Percentiles rank a stretch among this genome's conserved stretches.
Conservation (phyloP, 2,797 vertebrate species). For the Pseudochromis fuscus region DNA sequence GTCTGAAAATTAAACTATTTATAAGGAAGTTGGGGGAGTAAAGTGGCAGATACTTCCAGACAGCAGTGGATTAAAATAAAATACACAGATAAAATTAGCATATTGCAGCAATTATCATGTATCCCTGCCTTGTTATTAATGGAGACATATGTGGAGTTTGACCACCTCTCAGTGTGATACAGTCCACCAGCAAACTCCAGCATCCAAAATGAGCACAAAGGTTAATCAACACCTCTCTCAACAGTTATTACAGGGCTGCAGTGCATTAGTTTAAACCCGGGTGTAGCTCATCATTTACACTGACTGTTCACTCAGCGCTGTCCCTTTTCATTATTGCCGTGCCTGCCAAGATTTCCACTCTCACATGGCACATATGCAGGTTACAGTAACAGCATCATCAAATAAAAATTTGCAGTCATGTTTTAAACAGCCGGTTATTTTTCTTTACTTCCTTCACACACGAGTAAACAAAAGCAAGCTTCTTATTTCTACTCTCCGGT, state of each 20-base stretch:
- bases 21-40: too few relatives aligned
- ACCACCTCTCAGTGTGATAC: neutral
- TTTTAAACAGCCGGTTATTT: too few relatives aligned
- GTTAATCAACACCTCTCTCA: neutral
- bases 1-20: neutral
- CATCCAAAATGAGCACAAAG: neutral
- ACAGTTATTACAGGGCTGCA: neutral
- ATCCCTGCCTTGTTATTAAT: neutral
- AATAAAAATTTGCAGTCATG: too few relatives aligned
- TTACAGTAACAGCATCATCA: too few relatives aligned
- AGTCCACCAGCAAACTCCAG: slow-evolving; percentile 4
- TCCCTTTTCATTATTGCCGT: neutral
- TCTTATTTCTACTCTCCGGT: too few relatives aligned
- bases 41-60: too few relatives aligned
- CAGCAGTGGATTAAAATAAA: neutral
- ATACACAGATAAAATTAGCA: too few relatives aligned
- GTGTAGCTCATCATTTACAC: neutral
- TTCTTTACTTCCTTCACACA: neutral
- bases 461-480: too few relatives aligned
- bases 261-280: neutral
- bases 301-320: neutral
- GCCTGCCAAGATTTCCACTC: too few relatives aligned
- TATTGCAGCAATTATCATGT: neutral
- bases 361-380: neutral
- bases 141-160: neutral